Percentiles rank a stretch among this genome's conserved stretches.
Conservation (phyloP, 2,888 invertebrate genomes). For the Pycnomerus fuliginosus region DNA sequence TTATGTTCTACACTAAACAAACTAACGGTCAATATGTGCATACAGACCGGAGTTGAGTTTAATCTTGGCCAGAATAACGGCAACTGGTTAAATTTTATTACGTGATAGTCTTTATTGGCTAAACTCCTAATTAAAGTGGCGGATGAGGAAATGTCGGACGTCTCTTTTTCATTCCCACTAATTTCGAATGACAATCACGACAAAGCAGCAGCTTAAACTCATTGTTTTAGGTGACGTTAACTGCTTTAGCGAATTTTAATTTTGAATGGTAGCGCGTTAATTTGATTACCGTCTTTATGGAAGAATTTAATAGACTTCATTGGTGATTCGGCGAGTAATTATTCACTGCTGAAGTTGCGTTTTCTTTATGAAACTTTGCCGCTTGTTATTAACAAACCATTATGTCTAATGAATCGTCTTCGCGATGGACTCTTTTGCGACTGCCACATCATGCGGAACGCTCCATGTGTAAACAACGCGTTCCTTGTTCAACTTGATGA, state of each 20-base stretch:
- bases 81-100: constrained; percentile 13
- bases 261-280: constrained; percentile 16
- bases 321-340: constrained; percentile 6
- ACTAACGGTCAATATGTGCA: constrained; percentile 18
- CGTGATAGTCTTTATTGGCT: constrained; percentile 6
- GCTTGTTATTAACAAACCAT: too few species aligned
- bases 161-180: constrained; percentile 6
- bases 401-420: too few species aligned
- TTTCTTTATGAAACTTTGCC: not conserved
- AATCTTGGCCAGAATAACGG: constrained; percentile 9
- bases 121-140: constrained; percentile 9
- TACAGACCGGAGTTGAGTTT: constrained; percentile 10
- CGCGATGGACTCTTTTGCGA: too few species aligned
- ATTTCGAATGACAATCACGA: constrained; percentile 19
- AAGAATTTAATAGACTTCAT: constrained; percentile 17
- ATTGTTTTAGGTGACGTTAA: constrained; percentile 18
- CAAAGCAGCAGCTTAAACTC: constrained; percentile 11
- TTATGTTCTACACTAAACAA: constrained; percentile 13
- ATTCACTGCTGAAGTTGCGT: constrained; percentile 1
- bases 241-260: constrained; percentile 17
- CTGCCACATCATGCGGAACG: too few species aligned
- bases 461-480: constrained; percentile 13
- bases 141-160: not conserved
- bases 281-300: constrained; percentile 15
- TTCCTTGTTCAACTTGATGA: constrained; percentile 11